Evolutionary conservation across 2,113 vertebrate species (phyloP).

Genomic region (Phoxinus phoxinus): DNA sequence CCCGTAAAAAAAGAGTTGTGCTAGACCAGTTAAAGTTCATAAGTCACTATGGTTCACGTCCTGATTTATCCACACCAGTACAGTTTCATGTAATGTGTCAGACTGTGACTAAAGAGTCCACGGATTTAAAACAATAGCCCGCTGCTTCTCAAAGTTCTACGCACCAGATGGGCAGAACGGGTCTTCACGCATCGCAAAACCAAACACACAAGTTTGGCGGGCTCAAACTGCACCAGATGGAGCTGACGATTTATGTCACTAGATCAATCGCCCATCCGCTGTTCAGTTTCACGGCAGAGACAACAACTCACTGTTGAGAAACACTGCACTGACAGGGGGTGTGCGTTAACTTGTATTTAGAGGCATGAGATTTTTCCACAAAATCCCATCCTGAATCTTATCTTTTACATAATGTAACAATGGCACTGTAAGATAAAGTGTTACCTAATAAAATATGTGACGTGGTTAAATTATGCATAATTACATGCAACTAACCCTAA

Average conservation of each 20-base stretch:
- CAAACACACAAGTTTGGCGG: slow-evolving; percentile 28
- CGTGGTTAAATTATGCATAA: too few species aligned
- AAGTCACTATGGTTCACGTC: not conserved
- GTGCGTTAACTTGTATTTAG: not conserved
- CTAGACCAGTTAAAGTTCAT: too few species aligned
- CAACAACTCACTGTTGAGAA: not conserved
- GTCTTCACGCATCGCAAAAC: slow-evolving; percentile 22
- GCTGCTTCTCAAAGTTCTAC: slow-evolving; percentile 3
- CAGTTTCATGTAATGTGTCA: not conserved
- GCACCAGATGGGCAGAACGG: slow-evolving; percentile 28
- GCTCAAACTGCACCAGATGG: slow-evolving; percentile 42
- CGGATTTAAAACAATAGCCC: slow-evolving; percentile 23
- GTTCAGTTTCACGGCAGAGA: slow-evolving; percentile 29
- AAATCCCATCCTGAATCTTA: not conserved
- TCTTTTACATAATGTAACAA: too few species aligned
- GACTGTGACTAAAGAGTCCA: slow-evolving; percentile 10
- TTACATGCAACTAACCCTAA: too few species aligned
- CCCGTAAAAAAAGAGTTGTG: not conserved
- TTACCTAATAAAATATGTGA: too few species aligned
- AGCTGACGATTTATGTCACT: slow-evolving; percentile 21
- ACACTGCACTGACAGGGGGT: not conserved
- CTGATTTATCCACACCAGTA: not conserved
- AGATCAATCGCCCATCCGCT: slow-evolving; percentile 17
- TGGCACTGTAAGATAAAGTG: too few species aligned
- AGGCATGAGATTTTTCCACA: not conserved